Evolutionary conservation across 1,140 invertebrate genomes (phyloP).

Genomic region (Hylaeus anthracinus): DNA sequence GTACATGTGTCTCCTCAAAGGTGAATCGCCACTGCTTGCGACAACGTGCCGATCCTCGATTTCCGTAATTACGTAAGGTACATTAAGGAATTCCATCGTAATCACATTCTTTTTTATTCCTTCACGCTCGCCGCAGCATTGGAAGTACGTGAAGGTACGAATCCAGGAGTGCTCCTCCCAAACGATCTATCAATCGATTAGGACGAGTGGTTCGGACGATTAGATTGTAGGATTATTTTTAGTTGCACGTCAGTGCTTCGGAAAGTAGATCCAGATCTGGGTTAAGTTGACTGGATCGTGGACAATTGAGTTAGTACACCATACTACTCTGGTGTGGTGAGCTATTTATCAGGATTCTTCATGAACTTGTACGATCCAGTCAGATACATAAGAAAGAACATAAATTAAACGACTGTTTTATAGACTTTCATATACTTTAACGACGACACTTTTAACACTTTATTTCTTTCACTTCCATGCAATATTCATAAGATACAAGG

Average conservation of each 20-base stretch:
- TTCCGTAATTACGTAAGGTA: neutral
- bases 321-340: too few species aligned
- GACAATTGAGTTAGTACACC: neutral
- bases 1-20: too few species aligned
- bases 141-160: constrained; percentile 91
- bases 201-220: constrained; percentile 31
- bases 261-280: neutral
- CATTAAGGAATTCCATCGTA: neutral
- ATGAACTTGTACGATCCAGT: too few species aligned
- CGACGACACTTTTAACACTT: too few species aligned
- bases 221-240: neutral
- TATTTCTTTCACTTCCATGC: too few species aligned
- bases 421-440: too few species aligned
- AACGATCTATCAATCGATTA: too few species aligned
- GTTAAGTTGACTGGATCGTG: neutral
- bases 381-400: too few species aligned
- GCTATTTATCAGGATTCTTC: too few species aligned
- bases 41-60: constrained; percentile 30
- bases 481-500: too few species aligned
- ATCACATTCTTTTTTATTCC: constrained; percentile 18
- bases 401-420: too few species aligned
- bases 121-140: constrained; percentile 83
- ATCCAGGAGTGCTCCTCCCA: neutral
- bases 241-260: constrained; percentile 9
- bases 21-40: neutral